A percentile compares a stretch with the other conserved stretches of the same genome.
Conservation (phyloP, 2,797 vertebrate genomes). For the Enteromius thamalakanensis region DNA sequence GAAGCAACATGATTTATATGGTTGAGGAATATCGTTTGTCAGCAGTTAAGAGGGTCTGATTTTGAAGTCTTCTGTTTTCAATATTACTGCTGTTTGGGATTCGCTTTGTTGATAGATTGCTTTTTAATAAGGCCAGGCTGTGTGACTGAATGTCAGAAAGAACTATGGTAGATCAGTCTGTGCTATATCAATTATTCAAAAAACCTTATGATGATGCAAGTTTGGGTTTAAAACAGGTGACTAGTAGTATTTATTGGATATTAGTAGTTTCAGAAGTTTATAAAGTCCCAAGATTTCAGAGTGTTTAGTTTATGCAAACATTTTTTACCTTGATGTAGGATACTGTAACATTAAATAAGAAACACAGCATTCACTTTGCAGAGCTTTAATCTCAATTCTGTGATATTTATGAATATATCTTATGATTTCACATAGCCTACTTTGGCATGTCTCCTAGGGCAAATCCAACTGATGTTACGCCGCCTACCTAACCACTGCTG, state of each 20-base stretch:
- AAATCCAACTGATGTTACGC: conserved; percentile 34
- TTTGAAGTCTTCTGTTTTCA: conserved; percentile 23
- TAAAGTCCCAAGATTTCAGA: not conserved
- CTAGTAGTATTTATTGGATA: not conserved
- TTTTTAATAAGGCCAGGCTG: conserved; percentile 7
- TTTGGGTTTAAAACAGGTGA: conserved; percentile 1
- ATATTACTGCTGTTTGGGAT: conserved; percentile 1
- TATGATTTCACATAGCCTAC: conserved; percentile 29
- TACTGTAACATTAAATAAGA: conserved; percentile 26
- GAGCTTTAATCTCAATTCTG: conserved; percentile 12
- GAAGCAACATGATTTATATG: conserved; percentile 28
- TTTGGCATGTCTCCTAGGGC: conserved; percentile 38
- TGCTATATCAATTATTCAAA: conserved; percentile 18
- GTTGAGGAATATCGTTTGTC: conserved; percentile 31
- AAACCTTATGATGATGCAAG: conserved; percentile 24
- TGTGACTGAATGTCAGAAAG: conserved; percentile 12
- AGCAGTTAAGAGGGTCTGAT: conserved; percentile 24
- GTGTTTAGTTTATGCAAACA: not conserved
- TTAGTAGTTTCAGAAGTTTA: not conserved
- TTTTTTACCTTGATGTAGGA: not conserved
- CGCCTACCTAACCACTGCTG: conserved; percentile 32
- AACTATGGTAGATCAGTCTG: conserved; percentile 4
- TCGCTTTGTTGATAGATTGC: conserved; percentile 24
- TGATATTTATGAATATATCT: conserved; percentile 29
- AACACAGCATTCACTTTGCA: not conserved